These are phyloP conservation scores for Plectus sambesii DNA, from an alignment of 1,140 invertebrate genomes.

Conservation along the genomic window DNA sequence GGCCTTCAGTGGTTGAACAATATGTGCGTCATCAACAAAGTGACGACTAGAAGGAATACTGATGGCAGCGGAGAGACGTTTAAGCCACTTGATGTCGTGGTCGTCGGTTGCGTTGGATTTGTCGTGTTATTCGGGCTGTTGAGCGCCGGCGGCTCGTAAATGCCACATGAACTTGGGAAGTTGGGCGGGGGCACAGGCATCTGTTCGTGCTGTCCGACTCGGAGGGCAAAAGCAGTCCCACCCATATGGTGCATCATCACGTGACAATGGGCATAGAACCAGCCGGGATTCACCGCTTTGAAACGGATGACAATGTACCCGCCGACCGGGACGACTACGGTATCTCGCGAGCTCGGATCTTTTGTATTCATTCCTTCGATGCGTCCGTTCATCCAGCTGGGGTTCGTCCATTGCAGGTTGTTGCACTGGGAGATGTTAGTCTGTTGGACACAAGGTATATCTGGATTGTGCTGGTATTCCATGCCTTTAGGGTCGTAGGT, in stretches of 20 bases:
- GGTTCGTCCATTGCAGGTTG: slow-evolving; percentile 30
- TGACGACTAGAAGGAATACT: too few species aligned
- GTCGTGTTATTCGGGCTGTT: too few species aligned
- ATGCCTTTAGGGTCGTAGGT: slow-evolving; percentile 28
- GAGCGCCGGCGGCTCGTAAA: too few species aligned
- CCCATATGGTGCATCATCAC: slow-evolving; percentile 35
- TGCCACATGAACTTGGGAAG: slow-evolving; percentile 32
- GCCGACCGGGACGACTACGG: slow-evolving; percentile 31
- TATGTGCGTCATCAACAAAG: too few species aligned
- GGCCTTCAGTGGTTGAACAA: too few species aligned
- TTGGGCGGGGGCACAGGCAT: slow-evolving; percentile 26
- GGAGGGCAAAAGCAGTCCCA: slow-evolving; percentile 36
- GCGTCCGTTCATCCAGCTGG: slow-evolving; percentile 26
- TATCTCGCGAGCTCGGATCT: slow-evolving; percentile 33
- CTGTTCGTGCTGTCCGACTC: slow-evolving; percentile 28
- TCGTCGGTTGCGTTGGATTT: too few species aligned
- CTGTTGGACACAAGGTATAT: slow-evolving; percentile 26
- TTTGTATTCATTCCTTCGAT: slow-evolving; percentile 27
- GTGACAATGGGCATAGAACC: slow-evolving; percentile 27
- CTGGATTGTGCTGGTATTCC: too few species aligned
- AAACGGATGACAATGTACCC: slow-evolving; percentile 31
- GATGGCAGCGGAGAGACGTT: too few species aligned
- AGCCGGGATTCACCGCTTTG: slow-evolving; percentile 20
- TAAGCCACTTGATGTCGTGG: too few species aligned
- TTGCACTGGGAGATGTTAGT: slow-evolving; percentile 22